Conservation (phyloP, 2,113 vertebrate species). For the Zingel zingel region DNA sequence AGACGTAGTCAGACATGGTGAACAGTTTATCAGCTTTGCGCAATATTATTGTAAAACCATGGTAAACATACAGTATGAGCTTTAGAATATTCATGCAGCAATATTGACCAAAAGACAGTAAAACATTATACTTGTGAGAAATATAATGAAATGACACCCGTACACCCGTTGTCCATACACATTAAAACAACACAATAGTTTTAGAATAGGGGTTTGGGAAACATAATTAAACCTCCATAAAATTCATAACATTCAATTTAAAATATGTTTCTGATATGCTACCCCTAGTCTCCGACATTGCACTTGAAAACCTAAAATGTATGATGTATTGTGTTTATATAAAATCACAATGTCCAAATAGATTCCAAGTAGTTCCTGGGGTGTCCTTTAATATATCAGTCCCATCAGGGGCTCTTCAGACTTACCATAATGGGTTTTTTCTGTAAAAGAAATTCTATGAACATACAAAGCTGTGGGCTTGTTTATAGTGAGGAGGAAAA, state of each 20-base stretch:
- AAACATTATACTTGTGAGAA: neutral
- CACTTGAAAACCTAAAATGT: neutral
- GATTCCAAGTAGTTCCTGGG: neutral
- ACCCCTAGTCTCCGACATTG: neutral
- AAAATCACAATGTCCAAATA: neutral
- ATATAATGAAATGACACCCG: neutral
- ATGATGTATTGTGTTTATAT: neutral
- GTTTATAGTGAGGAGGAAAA: constrained; percentile 27
- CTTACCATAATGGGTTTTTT: neutral
- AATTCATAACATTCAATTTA: neutral
- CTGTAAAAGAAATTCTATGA: neutral
- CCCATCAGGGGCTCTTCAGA: neutral
- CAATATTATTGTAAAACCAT: neutral
- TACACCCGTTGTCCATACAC: neutral
- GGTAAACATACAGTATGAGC: neutral
- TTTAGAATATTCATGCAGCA: neutral
- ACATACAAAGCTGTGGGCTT: neutral
- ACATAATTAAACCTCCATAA: neutral
- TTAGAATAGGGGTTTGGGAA: neutral
- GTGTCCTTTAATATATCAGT: neutral
- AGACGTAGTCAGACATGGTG: neutral
- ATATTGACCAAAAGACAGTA: neutral
- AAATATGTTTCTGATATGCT: neutral
- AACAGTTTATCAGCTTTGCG: constrained; percentile 1
- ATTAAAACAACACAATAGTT: neutral